Base-by-base conservation (phyloP, 2,888 invertebrate species). In the Dugesia japonica region DNA sequence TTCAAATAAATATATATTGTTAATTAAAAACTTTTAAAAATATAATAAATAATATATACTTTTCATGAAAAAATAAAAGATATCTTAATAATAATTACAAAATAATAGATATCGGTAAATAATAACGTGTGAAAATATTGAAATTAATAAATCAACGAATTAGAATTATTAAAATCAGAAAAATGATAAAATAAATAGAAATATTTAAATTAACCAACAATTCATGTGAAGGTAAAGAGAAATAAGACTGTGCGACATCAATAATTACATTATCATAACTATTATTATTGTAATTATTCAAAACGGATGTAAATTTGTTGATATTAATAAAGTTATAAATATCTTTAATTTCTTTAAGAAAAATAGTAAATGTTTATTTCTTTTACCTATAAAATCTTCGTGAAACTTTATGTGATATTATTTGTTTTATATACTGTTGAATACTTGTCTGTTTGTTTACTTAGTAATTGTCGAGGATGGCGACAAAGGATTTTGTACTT, bases 331-430 rank as follows among this genome's bases (percentile, higher is more conserved):
- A 56, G 17, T 56, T 56, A 56, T 56, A 56, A 56, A 56, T 56
- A 56, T n/a, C 56, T 56, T 56, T 1, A 56, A 56, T 56, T 13
- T 4, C 56, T 56, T 56, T 20, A 20, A 56, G 56, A 56, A 56
- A 56, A 56, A 56, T 56, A 4, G n/a, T n/a, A 56, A 56, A 56
- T 56, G 56, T 56, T 56, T 56, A 56, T 56, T 56, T 56, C 56
- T 56, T 56, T 56, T n/a, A 23, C 4, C 1, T n/a, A 13, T 1
- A 9, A 23, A 20, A 4, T 56, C n/a, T 56, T 4, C 56, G n/a
- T 56, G 56, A 56, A 56, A 56, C 9, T 56, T 56, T 20, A 56
- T 56, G n/a, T 4, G 1, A n/a, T 20, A 9, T 23, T 9, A 56
- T 56, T 56, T 4, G 7, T 13, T 20, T 56, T 9, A 4, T 56